Conservation (phyloP, 1,140 invertebrate genomes). For the Drosophila guanche region DNA sequence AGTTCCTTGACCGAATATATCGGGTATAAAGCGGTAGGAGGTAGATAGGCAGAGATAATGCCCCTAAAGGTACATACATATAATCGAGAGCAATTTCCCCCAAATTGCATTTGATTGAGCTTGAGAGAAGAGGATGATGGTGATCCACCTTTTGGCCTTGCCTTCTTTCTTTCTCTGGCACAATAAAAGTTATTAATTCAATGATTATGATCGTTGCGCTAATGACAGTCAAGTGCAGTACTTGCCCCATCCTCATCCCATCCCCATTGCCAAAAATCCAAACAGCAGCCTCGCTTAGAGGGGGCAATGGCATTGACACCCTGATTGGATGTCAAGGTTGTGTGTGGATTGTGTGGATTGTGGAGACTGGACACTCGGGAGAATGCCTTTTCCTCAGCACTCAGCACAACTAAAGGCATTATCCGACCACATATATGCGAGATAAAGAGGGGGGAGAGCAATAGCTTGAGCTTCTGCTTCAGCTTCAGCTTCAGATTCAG, state of each 20-base stretch:
- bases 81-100: conserved; percentile 38
- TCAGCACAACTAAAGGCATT: conserved; percentile 43
- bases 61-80: conserved; percentile 8
- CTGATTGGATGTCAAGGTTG: conserved; percentile 80
- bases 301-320: conserved; percentile 69
- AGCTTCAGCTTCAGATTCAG: conserved; percentile 7
- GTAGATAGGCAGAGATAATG: background rate
- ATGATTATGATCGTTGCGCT: conserved; percentile 77
- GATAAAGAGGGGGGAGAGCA: conserved; percentile 4
- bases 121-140: conserved; percentile 5
- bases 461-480: background rate
- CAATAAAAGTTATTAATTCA: conserved; percentile 72
- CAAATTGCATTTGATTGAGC: conserved; percentile 69
- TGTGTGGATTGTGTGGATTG: conserved; percentile 26
- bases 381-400: conserved; percentile 29
- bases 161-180: conserved; percentile 12
- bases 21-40: no score
- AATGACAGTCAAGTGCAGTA: conserved; percentile 77
- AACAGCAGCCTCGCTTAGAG: conserved; percentile 10
- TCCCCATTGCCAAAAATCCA: conserved; percentile 3
- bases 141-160: conserved; percentile 38
- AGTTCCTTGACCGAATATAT: conserved; percentile 60
- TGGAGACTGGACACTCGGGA: no score
- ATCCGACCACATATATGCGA: conserved; percentile 14
- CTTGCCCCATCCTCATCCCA: conserved; percentile 6